Conservation (phyloP, 1,140 invertebrate genomes). For the Drosophila pruinosa region DNA sequence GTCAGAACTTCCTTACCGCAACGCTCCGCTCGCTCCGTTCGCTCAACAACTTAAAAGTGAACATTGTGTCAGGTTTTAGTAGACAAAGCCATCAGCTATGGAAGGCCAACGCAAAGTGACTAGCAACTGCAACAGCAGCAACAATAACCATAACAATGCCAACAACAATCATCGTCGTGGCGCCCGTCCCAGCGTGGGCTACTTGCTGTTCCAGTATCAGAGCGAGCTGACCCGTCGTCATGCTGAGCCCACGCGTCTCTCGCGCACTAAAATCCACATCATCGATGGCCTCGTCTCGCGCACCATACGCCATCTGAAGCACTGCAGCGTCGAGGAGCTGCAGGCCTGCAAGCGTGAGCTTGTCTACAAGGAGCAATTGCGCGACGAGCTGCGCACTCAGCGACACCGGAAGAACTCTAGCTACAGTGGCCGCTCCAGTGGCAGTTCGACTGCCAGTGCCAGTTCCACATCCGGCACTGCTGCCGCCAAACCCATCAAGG, state of each 20-base stretch:
- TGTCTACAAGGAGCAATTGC: constrained; percentile 68
- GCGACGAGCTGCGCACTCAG: constrained; percentile 45
- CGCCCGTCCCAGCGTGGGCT: constrained; percentile 63
- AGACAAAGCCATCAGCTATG: constrained; percentile 23
- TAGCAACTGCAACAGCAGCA: neutral
- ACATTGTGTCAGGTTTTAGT: neutral
- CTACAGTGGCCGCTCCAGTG: neutral
- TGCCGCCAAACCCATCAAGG: constrained; percentile 10
- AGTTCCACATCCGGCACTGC: neutral
- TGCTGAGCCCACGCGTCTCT: constrained; percentile 63
- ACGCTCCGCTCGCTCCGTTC: neutral
- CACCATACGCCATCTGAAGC: constrained; percentile 61
- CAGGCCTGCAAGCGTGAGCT: constrained; percentile 64
- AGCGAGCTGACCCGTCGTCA: constrained; percentile 64
- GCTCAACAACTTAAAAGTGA: neutral
- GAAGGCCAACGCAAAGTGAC: constrained; percentile 43
- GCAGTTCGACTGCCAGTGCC: neutral
- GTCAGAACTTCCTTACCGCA: constrained; percentile 37
- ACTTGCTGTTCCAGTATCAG: constrained; percentile 69
- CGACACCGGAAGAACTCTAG: constrained; percentile 30
- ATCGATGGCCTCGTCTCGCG: constrained; percentile 63
- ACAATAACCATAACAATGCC: neutral
- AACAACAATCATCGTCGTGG: constrained; percentile 39
- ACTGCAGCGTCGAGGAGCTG: constrained; percentile 70
- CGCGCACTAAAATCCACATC: constrained; percentile 74